A percentile compares a stretch with the other conserved stretches of the same genome.
Evolutionary conservation across 2,113 vertebrate species (phyloP).

Genomic region (Pagrus major): DNA sequence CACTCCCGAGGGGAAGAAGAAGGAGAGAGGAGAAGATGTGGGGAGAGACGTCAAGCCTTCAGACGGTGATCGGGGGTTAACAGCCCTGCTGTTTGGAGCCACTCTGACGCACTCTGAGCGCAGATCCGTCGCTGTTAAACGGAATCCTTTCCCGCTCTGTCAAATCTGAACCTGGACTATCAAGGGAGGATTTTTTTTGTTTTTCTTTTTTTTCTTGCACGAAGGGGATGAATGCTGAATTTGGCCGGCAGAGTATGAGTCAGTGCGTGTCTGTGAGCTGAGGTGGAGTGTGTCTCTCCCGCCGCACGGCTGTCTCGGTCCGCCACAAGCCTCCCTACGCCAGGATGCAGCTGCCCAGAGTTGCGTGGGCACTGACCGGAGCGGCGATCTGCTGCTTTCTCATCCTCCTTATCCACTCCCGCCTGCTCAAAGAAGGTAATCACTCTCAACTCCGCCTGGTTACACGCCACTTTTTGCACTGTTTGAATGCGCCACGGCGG

Average conservation of each 20-base stretch:
- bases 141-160: conserved; percentile 32
- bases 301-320: conserved; percentile 86
- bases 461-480: not conserved
- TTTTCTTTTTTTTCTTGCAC: conserved; percentile 8
- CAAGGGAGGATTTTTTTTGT: conserved; percentile 46
- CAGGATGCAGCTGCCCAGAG: conserved; percentile 98
- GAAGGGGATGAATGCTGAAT: conserved; percentile 32
- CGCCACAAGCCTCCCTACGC: conserved; percentile 76
- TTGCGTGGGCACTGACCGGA: conserved; percentile 96
- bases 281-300: conserved; percentile 78
- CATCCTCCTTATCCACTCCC: conserved; percentile 94
- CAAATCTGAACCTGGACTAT: conserved; percentile 60
- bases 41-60: conserved; percentile 58
- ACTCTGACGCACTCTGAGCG: conserved; percentile 70
- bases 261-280: conserved; percentile 74
- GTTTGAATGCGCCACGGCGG: not conserved
- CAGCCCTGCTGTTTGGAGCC: conserved; percentile 58
- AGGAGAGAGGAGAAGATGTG: conserved; percentile 4
- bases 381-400: conserved; percentile 97
- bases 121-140: not conserved
- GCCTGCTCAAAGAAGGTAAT: conserved; percentile 98
- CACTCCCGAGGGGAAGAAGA: not conserved
- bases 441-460: conserved; percentile 26
- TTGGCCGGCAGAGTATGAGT: conserved; percentile 61
- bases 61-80: conserved; percentile 66